Base-by-base conservation (phyloP, 2,113 vertebrate genomes). In the Hepsetus odoe region DNA sequence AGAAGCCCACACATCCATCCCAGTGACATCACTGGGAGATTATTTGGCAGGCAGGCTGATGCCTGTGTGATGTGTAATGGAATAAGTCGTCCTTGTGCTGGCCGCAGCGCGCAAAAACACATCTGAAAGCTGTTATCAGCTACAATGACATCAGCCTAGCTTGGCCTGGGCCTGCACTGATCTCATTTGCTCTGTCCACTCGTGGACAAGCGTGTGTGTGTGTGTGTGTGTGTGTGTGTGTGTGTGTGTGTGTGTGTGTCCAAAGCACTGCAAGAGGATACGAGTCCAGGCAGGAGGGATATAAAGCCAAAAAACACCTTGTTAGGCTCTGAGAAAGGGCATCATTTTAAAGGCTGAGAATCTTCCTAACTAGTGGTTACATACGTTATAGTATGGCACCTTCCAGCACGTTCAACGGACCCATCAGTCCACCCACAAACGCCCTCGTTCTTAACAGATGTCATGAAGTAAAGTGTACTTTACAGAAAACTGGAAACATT, bases 71-170 rank as follows among this genome's bases (percentile, higher is more conserved):
- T 85, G 83, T 81, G 85, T 86, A 86, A 86, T 86, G 83, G 83
- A 86, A 85, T 81, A 86, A 85, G 81, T 76, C 79, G 68, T 72
- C 56, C 76, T 74, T 71, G 83, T 74, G 80, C 77, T 84, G 85
- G 83, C 83, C 79, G 22, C 83, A 74, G 76, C 71, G 22, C 44
- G 66, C 85, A 49, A 72, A 77, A 74, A 77, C 83, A 86, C 85
- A 86, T 86, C 81, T 86, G 85, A 86, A 86, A 86, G 70, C 83
- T 85, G 85, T 86, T 86, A 86, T 86, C 83, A 86, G 83, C 72
- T 77, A 42, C 79, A 65, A 72, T 86, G 85, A 86, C 85, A 85
- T 86, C 85, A 86, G 79, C 73, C 61, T n/a, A 26, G 35, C 79
- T 80, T 81, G 81, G 81, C 85, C 32, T n/a, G 22, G 33, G 73